phyloP scores from a whole-genome alignment of 2,888 invertebrate species.

The Rhamphomyia laevipes region DNA sequence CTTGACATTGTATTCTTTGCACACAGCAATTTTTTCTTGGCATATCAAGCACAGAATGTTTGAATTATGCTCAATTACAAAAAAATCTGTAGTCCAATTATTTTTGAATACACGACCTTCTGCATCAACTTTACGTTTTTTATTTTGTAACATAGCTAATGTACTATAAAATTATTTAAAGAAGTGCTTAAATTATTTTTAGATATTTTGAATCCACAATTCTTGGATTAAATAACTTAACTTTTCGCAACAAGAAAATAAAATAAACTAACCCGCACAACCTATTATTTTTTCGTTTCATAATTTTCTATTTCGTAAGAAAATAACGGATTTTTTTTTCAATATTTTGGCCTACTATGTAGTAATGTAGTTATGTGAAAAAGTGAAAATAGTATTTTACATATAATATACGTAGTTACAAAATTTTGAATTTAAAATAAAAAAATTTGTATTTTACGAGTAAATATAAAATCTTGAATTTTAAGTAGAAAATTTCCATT shows the following conservation, averaged over 20 bases:
- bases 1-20: background rate
- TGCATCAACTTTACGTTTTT: background rate
- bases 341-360: background rate
- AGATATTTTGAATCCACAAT: background rate
- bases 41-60: background rate
- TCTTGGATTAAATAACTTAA: background rate
- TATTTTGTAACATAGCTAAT: background rate
- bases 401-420: background rate
- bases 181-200: background rate
- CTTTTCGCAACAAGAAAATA: background rate
- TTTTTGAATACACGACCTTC: background rate
- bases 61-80: background rate
- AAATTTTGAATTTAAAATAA: background rate
- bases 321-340: background rate
- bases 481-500: background rate
- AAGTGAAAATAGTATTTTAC: background rate
- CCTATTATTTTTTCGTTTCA: background rate
- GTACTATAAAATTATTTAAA: background rate
- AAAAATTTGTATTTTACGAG: background rate
- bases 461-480: background rate
- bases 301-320: background rate
- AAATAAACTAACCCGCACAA: background rate
- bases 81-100: background rate
- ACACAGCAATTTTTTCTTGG: background rate
- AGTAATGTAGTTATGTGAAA: background rate